These are phyloP conservation scores for Leptosomus discolor DNA, from an alignment of 2,113 vertebrate genomes.

Conservation along the genomic window DNA sequence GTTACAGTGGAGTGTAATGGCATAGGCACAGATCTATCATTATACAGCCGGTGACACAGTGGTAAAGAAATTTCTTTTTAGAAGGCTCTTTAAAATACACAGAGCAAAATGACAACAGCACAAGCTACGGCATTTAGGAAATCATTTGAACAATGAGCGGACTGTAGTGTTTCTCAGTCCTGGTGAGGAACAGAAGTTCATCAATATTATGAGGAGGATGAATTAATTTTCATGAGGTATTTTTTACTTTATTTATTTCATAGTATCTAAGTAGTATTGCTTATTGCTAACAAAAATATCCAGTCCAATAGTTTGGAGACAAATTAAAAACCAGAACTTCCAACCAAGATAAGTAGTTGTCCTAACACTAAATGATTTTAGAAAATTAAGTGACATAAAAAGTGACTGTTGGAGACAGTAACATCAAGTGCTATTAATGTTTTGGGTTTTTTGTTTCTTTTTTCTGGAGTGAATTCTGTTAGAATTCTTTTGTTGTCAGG, in stretches of 20 bases:
- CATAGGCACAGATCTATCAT: not conserved
- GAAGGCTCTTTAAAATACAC: not conserved
- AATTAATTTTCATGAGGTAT: fast-evolving
- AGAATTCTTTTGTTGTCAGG: not conserved
- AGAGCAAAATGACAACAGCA: not conserved
- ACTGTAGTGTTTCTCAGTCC: not conserved
- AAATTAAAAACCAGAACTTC: not conserved
- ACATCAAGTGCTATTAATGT: not conserved
- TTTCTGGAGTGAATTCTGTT: not conserved
- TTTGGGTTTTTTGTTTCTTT: not conserved
- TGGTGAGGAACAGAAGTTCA: not conserved
- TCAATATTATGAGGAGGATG: not conserved
- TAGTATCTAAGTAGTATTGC: not conserved
- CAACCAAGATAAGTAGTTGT: not conserved
- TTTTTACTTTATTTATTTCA: not conserved
- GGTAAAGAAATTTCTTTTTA: not conserved
- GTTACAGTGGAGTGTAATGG: not conserved
- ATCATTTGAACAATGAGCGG: not conserved
- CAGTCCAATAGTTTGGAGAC: not conserved
- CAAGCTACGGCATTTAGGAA: not conserved
- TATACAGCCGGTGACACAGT: not conserved
- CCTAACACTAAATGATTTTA: not conserved
- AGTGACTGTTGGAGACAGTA: not conserved
- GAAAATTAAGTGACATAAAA: not conserved
- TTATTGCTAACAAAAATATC: not conserved